These are phyloP conservation scores for Rhyacichthys aspro DNA, from an alignment of 2,797 vertebrate species.

Conservation along the genomic window DNA sequence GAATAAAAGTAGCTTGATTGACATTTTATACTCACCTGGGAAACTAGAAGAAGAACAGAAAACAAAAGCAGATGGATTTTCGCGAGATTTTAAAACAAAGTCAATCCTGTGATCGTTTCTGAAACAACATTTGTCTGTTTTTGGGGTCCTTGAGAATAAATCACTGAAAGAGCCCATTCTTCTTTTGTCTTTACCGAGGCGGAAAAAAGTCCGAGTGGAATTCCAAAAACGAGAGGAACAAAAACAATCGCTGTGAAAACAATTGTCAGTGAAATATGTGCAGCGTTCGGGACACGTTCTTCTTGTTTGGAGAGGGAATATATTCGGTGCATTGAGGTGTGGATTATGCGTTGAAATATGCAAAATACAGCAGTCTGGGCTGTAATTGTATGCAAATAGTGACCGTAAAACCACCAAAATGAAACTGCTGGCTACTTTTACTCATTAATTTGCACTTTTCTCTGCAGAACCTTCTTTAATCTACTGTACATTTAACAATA, in stretches of 20 bases:
- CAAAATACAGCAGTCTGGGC: conserved; percentile 33
- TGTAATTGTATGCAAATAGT: not conserved
- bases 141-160: conserved; percentile 24
- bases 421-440: too few species aligned
- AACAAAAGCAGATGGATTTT: too few species aligned
- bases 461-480: too few species aligned
- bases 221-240: conserved; percentile 69
- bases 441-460: too few species aligned
- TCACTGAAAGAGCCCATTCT: conserved; percentile 29
- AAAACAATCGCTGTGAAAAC: conserved; percentile 74
- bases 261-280: conserved; percentile 67
- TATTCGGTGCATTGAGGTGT: conserved; percentile 65
- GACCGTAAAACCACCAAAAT: too few species aligned
- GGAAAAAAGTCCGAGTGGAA: conserved; percentile 58
- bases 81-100: too few species aligned
- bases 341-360: conserved; percentile 60
- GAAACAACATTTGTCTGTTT: too few species aligned
- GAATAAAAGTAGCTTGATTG: too few species aligned
- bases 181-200: conserved; percentile 50
- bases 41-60: too few species aligned
- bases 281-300: conserved; percentile 48
- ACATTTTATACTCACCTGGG: too few species aligned
- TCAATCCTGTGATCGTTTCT: too few species aligned
- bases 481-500: too few species aligned
- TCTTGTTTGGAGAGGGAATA: conserved; percentile 75